Conservation (phyloP, 2,888 invertebrate genomes). For the Anorthoa munda region DNA sequence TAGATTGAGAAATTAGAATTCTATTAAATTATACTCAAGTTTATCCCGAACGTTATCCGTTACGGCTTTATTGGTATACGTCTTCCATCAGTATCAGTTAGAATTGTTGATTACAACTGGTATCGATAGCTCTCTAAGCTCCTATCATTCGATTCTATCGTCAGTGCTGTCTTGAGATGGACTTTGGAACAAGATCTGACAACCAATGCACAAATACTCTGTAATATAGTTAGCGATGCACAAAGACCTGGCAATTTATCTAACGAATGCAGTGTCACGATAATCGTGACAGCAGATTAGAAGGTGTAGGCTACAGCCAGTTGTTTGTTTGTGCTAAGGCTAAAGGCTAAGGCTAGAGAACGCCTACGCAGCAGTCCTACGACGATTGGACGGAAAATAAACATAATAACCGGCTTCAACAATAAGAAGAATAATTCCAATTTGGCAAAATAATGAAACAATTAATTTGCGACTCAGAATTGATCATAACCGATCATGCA, state of each 20-base stretch:
- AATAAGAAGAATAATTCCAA: constrained; percentile 11
- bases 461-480: neutral
- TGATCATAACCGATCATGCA: neutral
- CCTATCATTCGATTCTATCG: neutral
- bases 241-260: constrained; percentile 48
- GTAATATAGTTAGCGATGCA: constrained; percentile 48
- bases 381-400: neutral
- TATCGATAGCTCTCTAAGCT: neutral
- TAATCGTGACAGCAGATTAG: constrained; percentile 59
- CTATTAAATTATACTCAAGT: neutral
- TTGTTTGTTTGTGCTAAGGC: constrained; percentile 47
- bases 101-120: neutral
- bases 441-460: neutral
- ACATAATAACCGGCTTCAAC: neutral
- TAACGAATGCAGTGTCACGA: constrained; percentile 56
- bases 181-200: neutral
- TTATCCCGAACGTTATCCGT: too few species aligned
- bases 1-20: neutral
- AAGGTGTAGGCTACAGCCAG: constrained; percentile 48
- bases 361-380: constrained; percentile 39
- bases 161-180: neutral
- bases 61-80: too few species aligned
- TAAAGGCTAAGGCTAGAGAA: constrained; percentile 45
- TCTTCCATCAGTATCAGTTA: neutral
- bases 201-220: constrained; percentile 12